Evolutionary conservation across 2,888 invertebrate genomes (phyloP), one percentile per base, ranked within the genome.

Genomic region (Leucophenga montana): DNA sequence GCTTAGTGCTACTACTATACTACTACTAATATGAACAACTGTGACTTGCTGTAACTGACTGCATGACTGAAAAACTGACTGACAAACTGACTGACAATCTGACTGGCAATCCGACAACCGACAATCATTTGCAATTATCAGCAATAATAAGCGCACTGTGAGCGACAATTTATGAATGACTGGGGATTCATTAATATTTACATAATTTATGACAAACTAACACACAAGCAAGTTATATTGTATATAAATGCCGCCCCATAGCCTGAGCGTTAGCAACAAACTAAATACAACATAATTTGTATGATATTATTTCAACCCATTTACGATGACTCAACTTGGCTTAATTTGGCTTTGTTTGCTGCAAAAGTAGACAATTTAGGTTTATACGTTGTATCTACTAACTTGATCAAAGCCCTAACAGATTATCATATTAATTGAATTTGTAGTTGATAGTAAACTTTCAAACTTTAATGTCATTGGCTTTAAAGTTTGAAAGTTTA

Each of bases 381-480:
- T 4, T 27, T 3, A 27, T 4, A 27, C 27, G 2, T 39, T 39
- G 39, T 39, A n/a, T n/a, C n/a, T n/a, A n/a, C n/a, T n/a, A 39
- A 39, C 39, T 31, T 57, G 9, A 22, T 39, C 39, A 27, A 27
- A 27, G 20, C 73, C 73, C 20, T 48, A 75, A 64, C 72, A 73
- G 74, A 77, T 84, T 81, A 76, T 77, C 85, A 84, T 84, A 83
- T 84, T 81, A 84, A 81, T 84, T 83, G 75, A 16, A 13, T n/a
- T 16, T 50, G 31, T 6, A 20, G 14, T 56, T 6, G n/a, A n/a
- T n/a, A n/a, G n/a, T n/a, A n/a, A n/a, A 13, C 3, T 27, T 16
- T 3, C 14, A 56, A 20, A 18, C 54, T 20, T 54, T 16, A 14
- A 20, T 18, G 4, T 5, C 22, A 5, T 73, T 11, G 73, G 74